Base-by-base conservation (phyloP, 2,113 vertebrate species). In the Rhinichthys klamathensis region DNA sequence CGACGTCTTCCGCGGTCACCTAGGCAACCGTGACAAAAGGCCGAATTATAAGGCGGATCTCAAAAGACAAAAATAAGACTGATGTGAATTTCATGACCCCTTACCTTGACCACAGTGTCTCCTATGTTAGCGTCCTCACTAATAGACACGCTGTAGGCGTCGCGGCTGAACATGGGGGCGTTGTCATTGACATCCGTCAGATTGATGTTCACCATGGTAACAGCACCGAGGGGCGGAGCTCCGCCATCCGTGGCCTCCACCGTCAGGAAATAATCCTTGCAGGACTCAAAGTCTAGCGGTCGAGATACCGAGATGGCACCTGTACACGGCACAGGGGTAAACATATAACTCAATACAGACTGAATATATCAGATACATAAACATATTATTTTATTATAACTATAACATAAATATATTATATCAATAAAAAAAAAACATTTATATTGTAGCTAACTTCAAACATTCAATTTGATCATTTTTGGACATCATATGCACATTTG, bases 111-210 rank as follows among this genome's bases (percentile, higher is more conserved):
- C 0, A 99, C 96, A 0, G 96, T 94, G 79, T 97, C 96, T 0
- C 97, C 98, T 0, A 97, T 51, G 12, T 93, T 89, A 0, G 97
- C 95, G 0, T 98, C 98, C 90, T 99, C 98, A 0, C 97, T 96
- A 91, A 99, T 94, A 88, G 97, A 95, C 0, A 97, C 93, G 0
- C 94, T 95, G 93, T 99, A 99, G 74, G 95, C 89, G 0, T 94
- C 92, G 5, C 95, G 96, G 90, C 96, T 97, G 89, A 99, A 99
- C 38, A 91, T 91, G 0, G 98, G 98, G 0, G 96, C 93, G 0
- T 99, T 99, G 93, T 99, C 98, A 13, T 99, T 99, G 80, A 99
- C 95, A n/a, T 99, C 98, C 0, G 97, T 97, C 90, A 99, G 91
- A 9, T 98, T 97, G 74, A 99, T 94, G 69, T 96, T 99, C 54